Conservation (phyloP, 2,888 invertebrate genomes). For the Opisthograptis luteolata region DNA sequence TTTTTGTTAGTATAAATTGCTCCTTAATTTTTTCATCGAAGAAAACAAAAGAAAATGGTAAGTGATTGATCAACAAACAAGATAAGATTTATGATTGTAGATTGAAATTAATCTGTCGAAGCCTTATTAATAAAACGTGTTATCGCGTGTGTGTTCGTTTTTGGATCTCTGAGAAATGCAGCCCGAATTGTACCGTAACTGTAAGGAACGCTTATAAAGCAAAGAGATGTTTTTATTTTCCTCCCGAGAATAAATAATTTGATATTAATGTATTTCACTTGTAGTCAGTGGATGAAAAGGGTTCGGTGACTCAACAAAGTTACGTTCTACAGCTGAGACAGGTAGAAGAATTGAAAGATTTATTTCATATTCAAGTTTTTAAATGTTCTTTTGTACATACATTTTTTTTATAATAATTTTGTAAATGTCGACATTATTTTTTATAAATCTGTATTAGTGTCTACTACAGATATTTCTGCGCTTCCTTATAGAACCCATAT, state of each 20-base stretch:
- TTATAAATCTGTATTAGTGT: too few species aligned
- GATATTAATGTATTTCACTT: constrained; percentile 39
- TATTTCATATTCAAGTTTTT: constrained; percentile 6
- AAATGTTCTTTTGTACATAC: too few species aligned
- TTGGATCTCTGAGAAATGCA: constrained; percentile 8
- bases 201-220: constrained; percentile 14
- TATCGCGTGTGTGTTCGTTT: constrained; percentile 12
- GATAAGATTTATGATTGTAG: constrained; percentile 22
- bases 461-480: too few species aligned
- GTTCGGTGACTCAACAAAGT: constrained; percentile 42
- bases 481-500: too few species aligned
- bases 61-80: too few species aligned
- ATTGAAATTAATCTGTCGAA: constrained; percentile 23
- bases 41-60: too few species aligned
- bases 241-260: constrained; percentile 33
- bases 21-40: too few species aligned
- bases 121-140: constrained; percentile 13
- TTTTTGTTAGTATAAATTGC: too few species aligned
- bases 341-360: constrained; percentile 12
- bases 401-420: too few species aligned
- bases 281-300: constrained; percentile 45
- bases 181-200: constrained; percentile 18
- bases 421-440: too few species aligned
- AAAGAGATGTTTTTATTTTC: constrained; percentile 10
- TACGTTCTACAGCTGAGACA: constrained; percentile 24